These are phyloP conservation scores for Charanyca ferruginea DNA, from an alignment of 2,888 invertebrate species.

Conservation along the genomic window DNA sequence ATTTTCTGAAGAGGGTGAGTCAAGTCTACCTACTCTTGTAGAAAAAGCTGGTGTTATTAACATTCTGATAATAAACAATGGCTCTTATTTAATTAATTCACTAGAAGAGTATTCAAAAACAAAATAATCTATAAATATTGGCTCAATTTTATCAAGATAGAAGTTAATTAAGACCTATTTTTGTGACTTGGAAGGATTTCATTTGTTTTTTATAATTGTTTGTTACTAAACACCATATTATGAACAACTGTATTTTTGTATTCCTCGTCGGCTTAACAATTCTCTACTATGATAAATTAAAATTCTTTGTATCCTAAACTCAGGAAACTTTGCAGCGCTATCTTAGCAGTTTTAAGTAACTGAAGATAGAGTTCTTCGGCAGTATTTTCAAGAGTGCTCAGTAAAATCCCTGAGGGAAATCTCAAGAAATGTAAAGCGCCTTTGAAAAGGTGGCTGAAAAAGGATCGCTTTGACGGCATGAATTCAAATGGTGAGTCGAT, in stretches of 20 bases:
- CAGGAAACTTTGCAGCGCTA: conserved; percentile 10
- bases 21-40: neutral
- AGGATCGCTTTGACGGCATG: conserved; percentile 62
- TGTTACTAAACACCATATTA: neutral
- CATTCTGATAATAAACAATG: neutral
- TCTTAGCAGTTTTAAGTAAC: conserved; percentile 33
- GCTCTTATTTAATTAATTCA: too few relatives aligned
- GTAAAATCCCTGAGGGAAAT: conserved; percentile 68
- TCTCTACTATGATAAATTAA: conserved; percentile 6
- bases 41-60: conserved; percentile 10
- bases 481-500: conserved; percentile 63
- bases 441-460: conserved; percentile 62
- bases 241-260: conserved; percentile 2
- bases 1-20: conserved; percentile 20
- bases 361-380: conserved; percentile 26
- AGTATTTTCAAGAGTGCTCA: conserved; percentile 54
- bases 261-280: conserved; percentile 3
- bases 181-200: neutral
- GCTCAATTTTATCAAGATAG: neutral
- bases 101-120: neutral
- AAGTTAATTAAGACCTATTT: neutral
- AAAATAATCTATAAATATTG: too few relatives aligned
- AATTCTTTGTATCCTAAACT: conserved; percentile 6
- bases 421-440: conserved; percentile 58
- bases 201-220: neutral